Evolutionary conservation across 2,113 vertebrate genomes (phyloP).

Genomic region (Platysternon megacephalum): DNA sequence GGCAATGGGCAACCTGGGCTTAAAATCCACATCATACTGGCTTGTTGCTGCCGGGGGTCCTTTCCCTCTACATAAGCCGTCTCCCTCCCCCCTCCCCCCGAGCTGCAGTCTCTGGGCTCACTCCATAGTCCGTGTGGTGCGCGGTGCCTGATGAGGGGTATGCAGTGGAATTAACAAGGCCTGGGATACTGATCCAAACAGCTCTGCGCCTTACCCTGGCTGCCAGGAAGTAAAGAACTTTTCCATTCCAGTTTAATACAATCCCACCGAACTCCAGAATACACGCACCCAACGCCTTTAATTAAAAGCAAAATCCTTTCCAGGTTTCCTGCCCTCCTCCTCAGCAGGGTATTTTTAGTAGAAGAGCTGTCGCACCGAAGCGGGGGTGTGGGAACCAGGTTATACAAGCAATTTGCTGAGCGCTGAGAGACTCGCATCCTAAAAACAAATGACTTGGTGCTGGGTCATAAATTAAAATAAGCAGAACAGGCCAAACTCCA

Average conservation of each 20-base stretch:
- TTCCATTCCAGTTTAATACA: background rate
- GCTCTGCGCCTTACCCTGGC: background rate
- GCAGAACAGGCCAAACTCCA: background rate
- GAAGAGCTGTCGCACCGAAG: background rate
- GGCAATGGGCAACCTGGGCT: background rate
- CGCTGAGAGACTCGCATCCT: background rate
- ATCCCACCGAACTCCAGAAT: background rate
- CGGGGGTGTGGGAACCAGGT: background rate
- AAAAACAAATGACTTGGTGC: background rate
- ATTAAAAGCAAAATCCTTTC: background rate
- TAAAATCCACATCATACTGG: background rate
- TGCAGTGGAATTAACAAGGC: background rate
- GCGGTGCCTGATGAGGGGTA: background rate
- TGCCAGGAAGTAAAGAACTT: background rate
- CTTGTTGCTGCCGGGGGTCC: background rate
- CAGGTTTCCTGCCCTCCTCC: background rate
- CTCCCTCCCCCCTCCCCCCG: too few species aligned
- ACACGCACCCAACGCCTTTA: background rate
- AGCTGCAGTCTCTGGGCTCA: background rate
- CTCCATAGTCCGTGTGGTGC: background rate
- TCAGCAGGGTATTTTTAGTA: background rate
- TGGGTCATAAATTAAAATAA: background rate
- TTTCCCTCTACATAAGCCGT: background rate
- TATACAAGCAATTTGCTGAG: background rate
- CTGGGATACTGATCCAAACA: background rate